Conservation (phyloP, 2,888 invertebrate species). For the Alentia gelatinosa region DNA sequence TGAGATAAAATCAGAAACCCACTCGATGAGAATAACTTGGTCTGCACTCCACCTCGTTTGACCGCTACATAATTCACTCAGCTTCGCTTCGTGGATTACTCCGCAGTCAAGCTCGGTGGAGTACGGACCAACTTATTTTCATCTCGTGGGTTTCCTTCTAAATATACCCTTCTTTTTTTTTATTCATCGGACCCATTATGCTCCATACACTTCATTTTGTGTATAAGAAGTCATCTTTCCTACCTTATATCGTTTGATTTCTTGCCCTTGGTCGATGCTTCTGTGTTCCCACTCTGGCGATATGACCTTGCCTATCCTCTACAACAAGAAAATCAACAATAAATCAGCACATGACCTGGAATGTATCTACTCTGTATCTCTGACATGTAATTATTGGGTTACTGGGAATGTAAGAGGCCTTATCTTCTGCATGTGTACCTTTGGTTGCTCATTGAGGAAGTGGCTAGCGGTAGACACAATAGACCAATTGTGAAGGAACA, state of each 20-base stretch:
- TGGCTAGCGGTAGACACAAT: neutral
- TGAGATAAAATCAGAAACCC: no score
- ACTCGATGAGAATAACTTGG: no score
- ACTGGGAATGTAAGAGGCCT: neutral
- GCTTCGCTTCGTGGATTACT: neutral
- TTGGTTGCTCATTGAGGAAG: neutral
- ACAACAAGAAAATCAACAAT: conserved; percentile 60
- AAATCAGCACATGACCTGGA: neutral
- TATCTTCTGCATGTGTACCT: neutral
- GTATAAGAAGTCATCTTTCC: no score
- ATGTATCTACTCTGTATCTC: neutral
- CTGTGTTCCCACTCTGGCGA: conserved; percentile 79
- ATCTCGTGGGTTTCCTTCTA: neutral
- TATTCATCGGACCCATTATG: neutral
- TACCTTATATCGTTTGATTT: conserved; percentile 63
- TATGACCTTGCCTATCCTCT: conserved; percentile 76
- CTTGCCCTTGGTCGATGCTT: conserved; percentile 66
- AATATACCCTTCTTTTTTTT: neutral
- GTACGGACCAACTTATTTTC: neutral
- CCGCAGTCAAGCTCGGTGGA: neutral
- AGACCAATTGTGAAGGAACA: neutral
- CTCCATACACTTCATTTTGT: no score
- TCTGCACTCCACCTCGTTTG: no score
- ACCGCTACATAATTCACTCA: neutral
- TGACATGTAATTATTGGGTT: neutral